Evolutionary conservation across 2,888 invertebrate species (phyloP).

Genomic region (Polia nebulosa): DNA sequence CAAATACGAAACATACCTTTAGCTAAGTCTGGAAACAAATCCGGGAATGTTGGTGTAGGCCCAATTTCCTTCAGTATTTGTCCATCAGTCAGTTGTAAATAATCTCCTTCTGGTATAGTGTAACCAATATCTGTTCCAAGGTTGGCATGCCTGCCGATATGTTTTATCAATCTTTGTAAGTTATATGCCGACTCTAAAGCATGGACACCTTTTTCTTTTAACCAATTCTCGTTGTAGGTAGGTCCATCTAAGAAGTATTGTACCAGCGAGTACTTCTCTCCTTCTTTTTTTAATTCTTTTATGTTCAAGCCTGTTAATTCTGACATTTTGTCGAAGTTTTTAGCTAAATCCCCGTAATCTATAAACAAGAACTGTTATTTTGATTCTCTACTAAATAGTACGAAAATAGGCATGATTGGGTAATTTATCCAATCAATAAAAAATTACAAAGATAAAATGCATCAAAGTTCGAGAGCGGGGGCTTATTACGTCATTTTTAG

Average conservation of each 20-base stretch:
- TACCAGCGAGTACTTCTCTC: constrained; percentile 79
- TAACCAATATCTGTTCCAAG: constrained; percentile 63
- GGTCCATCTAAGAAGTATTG: constrained; percentile 81
- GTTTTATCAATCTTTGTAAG: constrained; percentile 77
- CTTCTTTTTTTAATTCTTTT: constrained; percentile 76
- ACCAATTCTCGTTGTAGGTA: constrained; percentile 76
- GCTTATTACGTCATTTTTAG: too few relatives aligned
- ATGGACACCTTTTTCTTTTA: constrained; percentile 74
- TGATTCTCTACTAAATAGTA: not conserved
- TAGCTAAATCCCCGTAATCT: constrained; percentile 80
- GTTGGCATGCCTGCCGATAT: constrained; percentile 75
- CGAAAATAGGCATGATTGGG: not conserved
- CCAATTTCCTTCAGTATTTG: constrained; percentile 74
- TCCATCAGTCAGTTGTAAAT: constrained; percentile 62
- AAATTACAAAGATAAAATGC: too few relatives aligned
- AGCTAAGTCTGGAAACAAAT: constrained; percentile 64
- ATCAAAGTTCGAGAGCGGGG: too few relatives aligned
- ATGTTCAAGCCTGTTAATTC: constrained; percentile 82
- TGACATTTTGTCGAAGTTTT: constrained; percentile 78
- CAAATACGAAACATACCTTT: constrained; percentile 43
- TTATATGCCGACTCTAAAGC: constrained; percentile 77
- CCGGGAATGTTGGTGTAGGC: constrained; percentile 69
- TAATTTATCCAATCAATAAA: too few relatives aligned
- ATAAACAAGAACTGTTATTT: constrained; percentile 18
- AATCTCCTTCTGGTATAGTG: constrained; percentile 57